Evolutionary conservation across 1,140 invertebrate genomes (phyloP).

Genomic region (Panulirus ornatus): DNA sequence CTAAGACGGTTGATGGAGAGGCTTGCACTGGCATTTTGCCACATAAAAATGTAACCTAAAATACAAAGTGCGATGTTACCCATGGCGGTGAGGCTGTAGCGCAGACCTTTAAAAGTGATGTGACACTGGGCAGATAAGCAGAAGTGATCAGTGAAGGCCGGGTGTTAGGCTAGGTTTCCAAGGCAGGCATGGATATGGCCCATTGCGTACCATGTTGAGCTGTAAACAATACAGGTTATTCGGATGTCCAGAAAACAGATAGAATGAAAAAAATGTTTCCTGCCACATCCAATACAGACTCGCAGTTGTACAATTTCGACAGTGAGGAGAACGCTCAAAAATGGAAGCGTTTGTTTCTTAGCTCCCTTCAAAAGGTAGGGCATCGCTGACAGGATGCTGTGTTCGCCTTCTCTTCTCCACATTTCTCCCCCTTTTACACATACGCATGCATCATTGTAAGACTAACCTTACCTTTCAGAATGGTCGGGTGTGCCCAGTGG

Average conservation of each 20-base stretch:
- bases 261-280: conserved; percentile 62
- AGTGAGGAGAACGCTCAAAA: conserved; percentile 53
- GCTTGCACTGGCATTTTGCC: conserved; percentile 4
- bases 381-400: conserved; percentile 7
- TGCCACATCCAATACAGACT: conserved; percentile 60
- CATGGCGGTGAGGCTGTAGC: conserved; percentile 14
- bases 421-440: neutral
- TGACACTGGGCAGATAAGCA: conserved; percentile 3
- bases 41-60: conserved; percentile 26
- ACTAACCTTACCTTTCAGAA: too few species aligned
- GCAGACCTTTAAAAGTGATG: neutral
- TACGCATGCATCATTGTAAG: neutral
- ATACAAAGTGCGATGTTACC: neutral
- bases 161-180: neutral
- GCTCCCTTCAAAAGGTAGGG: conserved; percentile 57
- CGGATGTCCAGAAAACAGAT: conserved; percentile 33
- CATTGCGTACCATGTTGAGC: conserved; percentile 55
- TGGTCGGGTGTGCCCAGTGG: too few species aligned
- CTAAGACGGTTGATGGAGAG: conserved; percentile 29
- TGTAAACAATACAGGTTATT: conserved; percentile 42
- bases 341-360: conserved; percentile 68
- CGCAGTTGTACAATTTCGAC: conserved; percentile 58
- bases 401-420: neutral
- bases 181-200: conserved; percentile 36
- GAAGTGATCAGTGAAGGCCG: neutral